These are phyloP conservation scores for Pycnonotus jocosus DNA, from an alignment of 2,113 vertebrate species.

Conservation along the genomic window DNA sequence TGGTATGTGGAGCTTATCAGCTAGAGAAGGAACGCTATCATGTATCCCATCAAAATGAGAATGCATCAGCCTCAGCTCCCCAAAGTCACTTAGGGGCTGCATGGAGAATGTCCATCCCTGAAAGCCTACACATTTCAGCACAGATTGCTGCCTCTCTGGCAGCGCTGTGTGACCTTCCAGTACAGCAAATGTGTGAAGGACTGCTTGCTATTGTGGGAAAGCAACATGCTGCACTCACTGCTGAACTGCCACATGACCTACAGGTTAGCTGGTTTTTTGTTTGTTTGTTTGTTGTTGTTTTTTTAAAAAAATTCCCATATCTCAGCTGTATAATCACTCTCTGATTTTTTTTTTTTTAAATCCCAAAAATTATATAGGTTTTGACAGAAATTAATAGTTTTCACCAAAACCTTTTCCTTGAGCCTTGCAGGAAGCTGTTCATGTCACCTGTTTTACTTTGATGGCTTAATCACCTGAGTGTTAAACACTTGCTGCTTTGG, in stretches of 20 bases:
- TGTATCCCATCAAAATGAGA: background rate
- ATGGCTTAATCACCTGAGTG: background rate
- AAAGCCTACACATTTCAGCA: background rate
- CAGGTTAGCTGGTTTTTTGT: background rate
- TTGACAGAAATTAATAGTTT: background rate
- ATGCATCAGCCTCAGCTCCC: background rate
- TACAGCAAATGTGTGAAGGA: fast-evolving
- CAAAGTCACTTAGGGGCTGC: background rate
- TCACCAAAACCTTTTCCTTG: background rate
- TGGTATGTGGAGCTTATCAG: background rate
- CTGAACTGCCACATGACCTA: background rate
- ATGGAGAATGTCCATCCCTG: background rate
- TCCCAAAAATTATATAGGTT: background rate
- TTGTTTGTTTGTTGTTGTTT: no score
- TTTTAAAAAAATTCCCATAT: no score
- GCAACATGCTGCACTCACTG: fast-evolving
- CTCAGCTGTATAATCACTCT: background rate
- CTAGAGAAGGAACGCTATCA: background rate
- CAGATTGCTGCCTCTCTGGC: background rate
- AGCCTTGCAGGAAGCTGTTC: background rate
- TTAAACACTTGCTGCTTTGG: background rate
- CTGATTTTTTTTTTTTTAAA: background rate
- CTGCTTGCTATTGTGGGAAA: background rate
- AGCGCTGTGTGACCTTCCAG: background rate
- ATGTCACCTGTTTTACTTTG: background rate